Percentiles rank a stretch among this genome's conserved stretches.
Conservation (phyloP, 2,797 vertebrate species). For the Sebastes taczanowskii region DNA sequence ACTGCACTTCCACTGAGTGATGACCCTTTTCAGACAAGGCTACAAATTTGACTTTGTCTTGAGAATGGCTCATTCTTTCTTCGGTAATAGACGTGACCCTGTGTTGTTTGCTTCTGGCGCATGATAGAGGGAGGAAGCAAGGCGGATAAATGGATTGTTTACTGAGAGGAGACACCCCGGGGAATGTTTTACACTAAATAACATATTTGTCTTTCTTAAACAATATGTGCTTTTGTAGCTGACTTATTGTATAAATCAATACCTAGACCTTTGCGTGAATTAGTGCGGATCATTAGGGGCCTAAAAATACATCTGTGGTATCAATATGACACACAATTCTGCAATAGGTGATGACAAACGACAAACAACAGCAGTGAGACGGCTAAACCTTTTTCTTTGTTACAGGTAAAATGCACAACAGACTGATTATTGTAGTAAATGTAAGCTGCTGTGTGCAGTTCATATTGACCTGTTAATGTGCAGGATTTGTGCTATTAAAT, state of each 20-base stretch:
- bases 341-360: no score
- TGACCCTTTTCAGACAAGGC: conserved; percentile 38
- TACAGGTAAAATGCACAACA: not conserved
- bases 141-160: not conserved
- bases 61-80: not conserved
- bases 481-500: not conserved
- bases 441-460: not conserved
- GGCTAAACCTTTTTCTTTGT: not conserved
- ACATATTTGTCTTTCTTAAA: not conserved
- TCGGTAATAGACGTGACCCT: not conserved
- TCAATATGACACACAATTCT: no score
- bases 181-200: not conserved
- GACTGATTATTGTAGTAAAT: not conserved
- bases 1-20: conserved; percentile 49
- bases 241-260: not conserved
- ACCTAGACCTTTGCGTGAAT: not conserved
- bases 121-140: not conserved
- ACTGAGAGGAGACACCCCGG: not conserved
- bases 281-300: not conserved
- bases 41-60: conserved; percentile 42
- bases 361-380: not conserved
- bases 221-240: not conserved
- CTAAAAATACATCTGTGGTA: not conserved
- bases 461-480: not conserved
- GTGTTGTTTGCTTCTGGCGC: conserved; percentile 2